phyloP scores from a whole-genome alignment of 2,113 vertebrate genomes.

The Nycticorax nycticorax region DNA sequence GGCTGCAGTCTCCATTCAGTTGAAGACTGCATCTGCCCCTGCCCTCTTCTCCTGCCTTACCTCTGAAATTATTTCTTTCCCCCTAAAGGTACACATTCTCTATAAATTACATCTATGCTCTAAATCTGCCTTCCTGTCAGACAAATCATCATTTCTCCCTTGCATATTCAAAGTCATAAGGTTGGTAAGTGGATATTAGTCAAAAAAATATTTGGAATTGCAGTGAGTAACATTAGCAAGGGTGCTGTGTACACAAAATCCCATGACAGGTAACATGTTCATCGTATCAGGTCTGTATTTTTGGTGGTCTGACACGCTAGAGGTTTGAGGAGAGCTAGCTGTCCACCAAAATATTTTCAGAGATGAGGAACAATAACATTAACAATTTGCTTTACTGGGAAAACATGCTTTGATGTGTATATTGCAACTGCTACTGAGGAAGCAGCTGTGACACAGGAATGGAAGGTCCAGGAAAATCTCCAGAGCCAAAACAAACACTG shows the following conservation, averaged over 20 bases:
- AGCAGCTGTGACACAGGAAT: slow-evolving; percentile 25
- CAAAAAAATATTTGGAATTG: slow-evolving; percentile 27
- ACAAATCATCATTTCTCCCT: not conserved
- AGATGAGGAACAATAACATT: not conserved
- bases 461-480: slow-evolving; percentile 5
- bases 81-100: not conserved
- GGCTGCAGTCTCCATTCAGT: not conserved
- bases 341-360: slow-evolving; percentile 18
- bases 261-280: not conserved
- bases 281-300: not conserved
- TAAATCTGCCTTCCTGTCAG: slow-evolving; percentile 10
- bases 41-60: not conserved
- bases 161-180: not conserved
- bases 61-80: not conserved
- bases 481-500: slow-evolving; percentile 14
- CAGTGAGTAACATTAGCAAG: not conserved
- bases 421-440: not conserved
- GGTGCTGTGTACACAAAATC: not conserved
- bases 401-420: slow-evolving; percentile 9
- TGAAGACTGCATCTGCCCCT: not conserved
- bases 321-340: not conserved
- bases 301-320: not conserved
- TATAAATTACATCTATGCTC: not conserved
- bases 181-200: not conserved
- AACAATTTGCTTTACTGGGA: slow-evolving; percentile 12